Conservation (phyloP, 2,888 invertebrate species). For the Oscheius sp. region DNA sequence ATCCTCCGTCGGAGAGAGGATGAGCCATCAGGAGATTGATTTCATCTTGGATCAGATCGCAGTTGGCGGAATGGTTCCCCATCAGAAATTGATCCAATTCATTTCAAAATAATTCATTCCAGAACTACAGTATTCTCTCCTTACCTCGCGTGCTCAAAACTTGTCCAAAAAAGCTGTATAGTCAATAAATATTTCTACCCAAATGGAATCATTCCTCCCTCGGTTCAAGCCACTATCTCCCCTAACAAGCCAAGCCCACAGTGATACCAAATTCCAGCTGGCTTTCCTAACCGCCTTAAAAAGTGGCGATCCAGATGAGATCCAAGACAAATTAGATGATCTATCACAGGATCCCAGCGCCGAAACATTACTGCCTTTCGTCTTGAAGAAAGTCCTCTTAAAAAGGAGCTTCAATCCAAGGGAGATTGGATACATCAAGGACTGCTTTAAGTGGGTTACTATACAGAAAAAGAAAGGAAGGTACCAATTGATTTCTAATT, state of each 20-base stretch:
- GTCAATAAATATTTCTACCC: too few species aligned
- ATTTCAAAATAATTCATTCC: slow-evolving; percentile 32
- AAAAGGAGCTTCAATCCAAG: not conserved
- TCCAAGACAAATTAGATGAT: not conserved
- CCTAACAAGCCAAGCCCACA: not conserved
- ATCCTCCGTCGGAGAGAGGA: slow-evolving; percentile 42
- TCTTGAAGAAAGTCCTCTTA: slow-evolving; percentile 7
- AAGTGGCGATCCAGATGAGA: not conserved
- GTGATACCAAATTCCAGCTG: not conserved
- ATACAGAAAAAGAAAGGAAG: too few species aligned
- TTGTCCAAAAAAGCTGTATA: too few species aligned
- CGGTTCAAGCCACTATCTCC: not conserved
- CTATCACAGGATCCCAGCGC: not conserved
- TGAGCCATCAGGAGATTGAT: slow-evolving; percentile 48
- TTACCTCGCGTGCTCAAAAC: too few species aligned
- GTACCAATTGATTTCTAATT: too few species aligned
- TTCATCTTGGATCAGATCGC: slow-evolving; percentile 35
- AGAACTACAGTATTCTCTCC: too few species aligned
- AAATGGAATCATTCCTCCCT: not conserved
- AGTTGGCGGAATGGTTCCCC: slow-evolving; percentile 50
- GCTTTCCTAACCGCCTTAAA: not conserved
- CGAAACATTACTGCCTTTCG: slow-evolving; percentile 15
- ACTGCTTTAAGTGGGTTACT: slow-evolving; percentile 21
- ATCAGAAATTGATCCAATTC: slow-evolving; percentile 51
- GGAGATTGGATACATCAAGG: slow-evolving; percentile 1